Percentiles rank a stretch among this genome's conserved stretches.
Conservation (phyloP, 1,140 invertebrate species). For the Mizuhopecten yessoensis region DNA sequence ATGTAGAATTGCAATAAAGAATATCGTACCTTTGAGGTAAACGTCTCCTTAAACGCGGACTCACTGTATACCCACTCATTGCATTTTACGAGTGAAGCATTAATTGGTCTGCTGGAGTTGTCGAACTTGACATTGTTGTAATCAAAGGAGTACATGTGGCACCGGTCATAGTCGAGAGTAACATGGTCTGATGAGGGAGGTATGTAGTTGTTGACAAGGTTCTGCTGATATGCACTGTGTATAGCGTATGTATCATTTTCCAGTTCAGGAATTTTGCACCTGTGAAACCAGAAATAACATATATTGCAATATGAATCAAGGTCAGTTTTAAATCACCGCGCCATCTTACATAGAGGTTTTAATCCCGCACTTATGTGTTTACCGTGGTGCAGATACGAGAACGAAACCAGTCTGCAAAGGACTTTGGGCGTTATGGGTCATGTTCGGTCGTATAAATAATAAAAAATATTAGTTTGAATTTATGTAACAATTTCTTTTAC, state of each 20-base stretch:
- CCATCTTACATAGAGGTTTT: no score
- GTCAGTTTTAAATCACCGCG: no score
- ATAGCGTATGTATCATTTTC: not conserved
- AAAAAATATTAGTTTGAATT: no score
- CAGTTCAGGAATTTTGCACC: not conserved
- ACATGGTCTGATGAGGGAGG: constrained; percentile 24
- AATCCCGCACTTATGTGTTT: no score
- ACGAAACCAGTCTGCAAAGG: no score
- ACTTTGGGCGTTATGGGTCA: no score
- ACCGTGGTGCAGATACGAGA: no score
- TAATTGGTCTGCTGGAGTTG: constrained; percentile 45
- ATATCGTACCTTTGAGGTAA: constrained; percentile 62
- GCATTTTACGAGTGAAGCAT: constrained; percentile 56
- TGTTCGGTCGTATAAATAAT: no score
- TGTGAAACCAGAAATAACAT: not conserved
- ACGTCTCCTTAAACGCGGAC: constrained; percentile 63
- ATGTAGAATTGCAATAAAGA: not conserved
- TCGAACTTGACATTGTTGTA: constrained; percentile 36
- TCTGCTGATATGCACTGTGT: not conserved
- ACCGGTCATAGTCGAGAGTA: constrained; percentile 55
- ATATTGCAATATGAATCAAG: no score
- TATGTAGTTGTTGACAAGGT: not conserved
- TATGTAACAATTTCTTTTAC: no score
- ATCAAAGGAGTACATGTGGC: constrained; percentile 53
- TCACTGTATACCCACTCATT: constrained; percentile 69